A percentile compares a stretch with the other conserved stretches of the same genome.
phyloP scores from a whole-genome alignment of 2,113 vertebrate species.

The Condylura cristata region DNA sequence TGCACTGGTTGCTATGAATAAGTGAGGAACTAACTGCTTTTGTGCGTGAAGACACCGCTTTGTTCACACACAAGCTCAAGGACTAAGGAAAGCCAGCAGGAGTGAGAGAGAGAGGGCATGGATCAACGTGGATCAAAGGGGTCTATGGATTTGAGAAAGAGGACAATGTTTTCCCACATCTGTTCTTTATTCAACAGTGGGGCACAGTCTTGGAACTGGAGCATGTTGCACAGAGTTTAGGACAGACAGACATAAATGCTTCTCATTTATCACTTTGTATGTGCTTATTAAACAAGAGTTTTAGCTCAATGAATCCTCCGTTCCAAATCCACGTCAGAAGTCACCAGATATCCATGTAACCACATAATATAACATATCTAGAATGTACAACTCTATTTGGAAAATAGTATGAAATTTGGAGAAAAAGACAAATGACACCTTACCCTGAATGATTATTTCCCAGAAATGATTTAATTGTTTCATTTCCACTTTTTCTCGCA shows the following conservation, averaged over 20 bases:
- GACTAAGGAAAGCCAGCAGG: neutral
- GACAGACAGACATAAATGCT: neutral
- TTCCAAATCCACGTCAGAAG: neutral
- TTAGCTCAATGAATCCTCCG: neutral
- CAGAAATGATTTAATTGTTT: slow-evolving; percentile 94
- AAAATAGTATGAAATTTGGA: neutral
- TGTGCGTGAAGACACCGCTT: neutral
- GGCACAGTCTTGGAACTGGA: neutral
- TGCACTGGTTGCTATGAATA: neutral
- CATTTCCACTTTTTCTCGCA: slow-evolving; percentile 91
- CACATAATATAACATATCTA: slow-evolving; percentile 32
- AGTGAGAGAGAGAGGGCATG: neutral
- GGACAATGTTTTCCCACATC: neutral
- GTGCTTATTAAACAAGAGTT: neutral
- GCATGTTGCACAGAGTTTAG: neutral
- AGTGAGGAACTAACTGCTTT: neutral
- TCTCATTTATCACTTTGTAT: neutral
- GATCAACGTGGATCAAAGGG: neutral
- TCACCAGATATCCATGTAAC: neutral
- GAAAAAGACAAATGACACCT: neutral
- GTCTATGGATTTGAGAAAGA: neutral
- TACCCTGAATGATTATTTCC: slow-evolving; percentile 94
- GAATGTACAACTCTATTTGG: neutral
- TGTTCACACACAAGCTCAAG: neutral
- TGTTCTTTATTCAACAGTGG: neutral